Base-by-base conservation (phyloP, 2,888 invertebrate species). In the Scelioninae gen. 2 region DNA sequence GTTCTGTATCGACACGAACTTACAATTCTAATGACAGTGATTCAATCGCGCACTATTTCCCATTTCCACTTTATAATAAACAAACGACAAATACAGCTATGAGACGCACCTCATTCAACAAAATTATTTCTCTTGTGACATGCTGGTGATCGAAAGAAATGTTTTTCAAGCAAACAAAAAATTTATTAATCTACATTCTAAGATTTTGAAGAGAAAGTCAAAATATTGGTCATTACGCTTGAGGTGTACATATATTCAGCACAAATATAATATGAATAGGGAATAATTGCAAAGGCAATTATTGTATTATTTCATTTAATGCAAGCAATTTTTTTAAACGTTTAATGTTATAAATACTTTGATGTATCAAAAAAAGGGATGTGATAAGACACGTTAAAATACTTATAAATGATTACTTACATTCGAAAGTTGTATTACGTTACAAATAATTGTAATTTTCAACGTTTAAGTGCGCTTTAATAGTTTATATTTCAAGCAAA, bases 1-100 rank as follows among this genome's bases (percentile, higher is more conserved):
- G 83, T 85, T 86, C 86, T 86, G 85, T 85, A 81, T 82, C 79
- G 81, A 83, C 81, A 78, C 78, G 81, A 79, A 81, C 82, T 85
- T 83, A 82, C 77, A 80, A 81, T 73, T 73, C 81, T 83, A 83
- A 70, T 67, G 75, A 81, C 76, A 76, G 76, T 81, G 19, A 81
- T 79, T 79, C 79, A 78, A 79, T 80, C 78, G 81, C 80, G 80
- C 82, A 81, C 82, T 79, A 39, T 65, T 58, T 71, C 60, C 50
- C 58, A 39, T 45, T 18, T 48, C 11, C 1, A 7, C 52, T 52
- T 19, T 16, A 33, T 55, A n/a, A 25, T 33, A 15, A 33, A 58
- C 55, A 50, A 37, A 48, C 15, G 6, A 15, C 16, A 46, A 43
- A 9, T 31, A 50, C n/a, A n/a, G n/a, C 61, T 22, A 13, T 46